Percentiles rank a stretch among this genome's conserved stretches.
phyloP scores from a whole-genome alignment of 2,797 vertebrate species.

The Linurgus olivaceus region DNA sequence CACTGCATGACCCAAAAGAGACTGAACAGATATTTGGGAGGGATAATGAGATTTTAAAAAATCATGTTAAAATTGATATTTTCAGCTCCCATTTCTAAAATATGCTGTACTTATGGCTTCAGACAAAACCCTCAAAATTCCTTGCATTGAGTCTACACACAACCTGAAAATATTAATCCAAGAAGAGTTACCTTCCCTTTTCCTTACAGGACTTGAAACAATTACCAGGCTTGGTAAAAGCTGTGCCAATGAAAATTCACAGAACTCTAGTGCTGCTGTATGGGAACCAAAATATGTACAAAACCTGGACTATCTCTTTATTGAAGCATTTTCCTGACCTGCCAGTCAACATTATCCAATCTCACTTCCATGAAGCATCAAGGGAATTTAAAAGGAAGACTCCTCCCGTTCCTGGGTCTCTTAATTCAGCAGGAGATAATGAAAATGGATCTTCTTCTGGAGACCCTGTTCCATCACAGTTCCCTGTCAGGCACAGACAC shows the following conservation, averaged over 20 bases:
- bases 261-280: background rate
- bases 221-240: background rate
- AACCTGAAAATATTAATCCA: background rate
- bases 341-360: background rate
- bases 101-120: background rate
- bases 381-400: background rate
- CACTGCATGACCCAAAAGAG: background rate
- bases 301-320: background rate
- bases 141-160: background rate
- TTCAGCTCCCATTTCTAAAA: background rate
- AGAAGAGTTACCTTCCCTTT: background rate
- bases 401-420: background rate
- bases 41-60: background rate
- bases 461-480: background rate
- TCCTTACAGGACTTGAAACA: background rate
- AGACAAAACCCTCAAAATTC: constrained; percentile 3
- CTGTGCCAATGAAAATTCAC: background rate
- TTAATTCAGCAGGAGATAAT: background rate
- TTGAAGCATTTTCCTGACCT: background rate
- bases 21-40: background rate
- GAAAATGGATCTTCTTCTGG: background rate
- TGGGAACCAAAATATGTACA: background rate
- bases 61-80: background rate
- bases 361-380: background rate
- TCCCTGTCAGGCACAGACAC: background rate